phyloP scores from a whole-genome alignment of 1,140 invertebrate species.

The Trichonephila clavipes region DNA sequence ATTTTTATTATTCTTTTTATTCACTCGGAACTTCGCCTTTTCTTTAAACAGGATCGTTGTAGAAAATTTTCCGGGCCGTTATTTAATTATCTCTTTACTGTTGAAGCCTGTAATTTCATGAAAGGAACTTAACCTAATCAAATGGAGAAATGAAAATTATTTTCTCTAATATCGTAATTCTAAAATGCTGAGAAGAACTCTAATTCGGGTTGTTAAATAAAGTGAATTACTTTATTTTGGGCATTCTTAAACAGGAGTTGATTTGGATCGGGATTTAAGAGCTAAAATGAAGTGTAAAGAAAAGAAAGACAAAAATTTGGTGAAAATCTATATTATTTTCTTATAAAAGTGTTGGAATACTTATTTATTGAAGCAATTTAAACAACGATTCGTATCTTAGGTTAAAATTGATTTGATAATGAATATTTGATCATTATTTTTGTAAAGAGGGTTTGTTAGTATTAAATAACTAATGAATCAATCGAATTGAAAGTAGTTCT shows the following conservation, averaged over 20 bases:
- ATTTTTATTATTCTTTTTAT: background rate
- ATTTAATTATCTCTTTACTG: constrained; percentile 46
- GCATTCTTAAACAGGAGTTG: background rate
- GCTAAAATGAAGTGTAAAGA: background rate
- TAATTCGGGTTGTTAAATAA: constrained; percentile 66
- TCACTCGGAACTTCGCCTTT: background rate
- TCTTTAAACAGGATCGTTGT: background rate
- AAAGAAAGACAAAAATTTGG: background rate
- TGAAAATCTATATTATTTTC: background rate
- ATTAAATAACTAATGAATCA: too few relatives aligned
- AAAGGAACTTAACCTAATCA: constrained; percentile 61
- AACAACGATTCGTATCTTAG: background rate
- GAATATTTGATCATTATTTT: background rate
- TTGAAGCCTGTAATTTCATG: constrained; percentile 49
- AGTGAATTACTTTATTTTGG: constrained; percentile 28
- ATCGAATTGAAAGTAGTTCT: too few relatives aligned
- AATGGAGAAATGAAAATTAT: constrained; percentile 51
- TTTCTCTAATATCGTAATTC: constrained; percentile 51
- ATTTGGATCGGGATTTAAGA: background rate
- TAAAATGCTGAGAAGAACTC: constrained; percentile 14
- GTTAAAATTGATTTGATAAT: background rate
- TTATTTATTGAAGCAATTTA: background rate
- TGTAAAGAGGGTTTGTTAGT: background rate
- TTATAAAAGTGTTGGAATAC: background rate
- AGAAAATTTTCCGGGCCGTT: constrained; percentile 6